Conservation (phyloP, 2,888 invertebrate species). For the Patella ulyssiponensis region DNA sequence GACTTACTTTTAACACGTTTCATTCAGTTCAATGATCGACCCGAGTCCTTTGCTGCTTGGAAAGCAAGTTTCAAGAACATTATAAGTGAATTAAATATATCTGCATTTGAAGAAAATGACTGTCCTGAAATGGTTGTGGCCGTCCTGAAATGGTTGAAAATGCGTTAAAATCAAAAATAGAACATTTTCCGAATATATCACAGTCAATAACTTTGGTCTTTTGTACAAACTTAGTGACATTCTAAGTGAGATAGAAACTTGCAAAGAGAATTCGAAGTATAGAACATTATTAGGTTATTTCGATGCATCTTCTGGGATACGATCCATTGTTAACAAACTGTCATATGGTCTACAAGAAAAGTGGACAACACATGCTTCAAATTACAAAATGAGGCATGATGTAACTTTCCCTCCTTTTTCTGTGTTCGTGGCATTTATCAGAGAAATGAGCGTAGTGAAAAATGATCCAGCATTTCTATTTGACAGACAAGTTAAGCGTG, state of each 20-base stretch:
- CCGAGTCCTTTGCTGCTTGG: constrained; percentile 28
- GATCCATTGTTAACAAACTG: constrained; percentile 40
- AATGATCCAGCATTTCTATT: constrained; percentile 38
- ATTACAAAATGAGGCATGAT: constrained; percentile 33
- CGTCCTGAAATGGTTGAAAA: constrained; percentile 33
- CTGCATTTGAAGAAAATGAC: constrained; percentile 30
- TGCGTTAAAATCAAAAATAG: constrained; percentile 27
- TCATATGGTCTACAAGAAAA: constrained; percentile 40
- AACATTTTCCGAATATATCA: constrained; percentile 35
- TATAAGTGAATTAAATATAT: constrained; percentile 15
- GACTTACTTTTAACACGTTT: too few relatives aligned
- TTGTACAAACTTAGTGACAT: constrained; percentile 36
- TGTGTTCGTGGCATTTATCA: constrained; percentile 37
- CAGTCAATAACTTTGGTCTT: constrained; percentile 29
- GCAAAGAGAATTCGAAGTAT: constrained; percentile 33
- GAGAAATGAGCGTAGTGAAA: constrained; percentile 26
- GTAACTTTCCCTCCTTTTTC: constrained; percentile 43
- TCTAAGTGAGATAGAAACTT: constrained; percentile 33
- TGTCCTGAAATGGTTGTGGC: constrained; percentile 25
- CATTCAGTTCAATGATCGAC: background rate
- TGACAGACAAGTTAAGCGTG: background rate
- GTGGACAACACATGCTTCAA: constrained; percentile 35
- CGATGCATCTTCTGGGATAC: constrained; percentile 38
- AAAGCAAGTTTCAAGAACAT: constrained; percentile 28
- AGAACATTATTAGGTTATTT: constrained; percentile 31